Base-by-base conservation (phyloP, 2,888 invertebrate species). In the Drosophila nr. medialis region DNA sequence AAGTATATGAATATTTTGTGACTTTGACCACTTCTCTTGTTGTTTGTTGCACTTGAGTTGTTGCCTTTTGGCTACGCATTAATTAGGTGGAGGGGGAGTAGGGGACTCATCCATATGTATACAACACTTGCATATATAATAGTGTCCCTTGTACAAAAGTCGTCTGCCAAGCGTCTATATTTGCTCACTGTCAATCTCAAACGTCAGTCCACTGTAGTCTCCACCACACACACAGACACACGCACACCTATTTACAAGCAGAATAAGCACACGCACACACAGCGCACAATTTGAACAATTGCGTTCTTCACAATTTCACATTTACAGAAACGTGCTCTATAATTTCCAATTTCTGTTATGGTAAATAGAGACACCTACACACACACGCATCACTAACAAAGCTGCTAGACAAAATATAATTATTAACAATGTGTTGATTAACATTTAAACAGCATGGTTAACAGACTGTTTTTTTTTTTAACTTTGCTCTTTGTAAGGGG, bases 141-240 rank as follows among this genome's bases (percentile, higher is more conserved):
- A 42, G 7, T 32, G 61, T 68, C 29, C 55, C 67, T 75, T 81
- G 69, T 76, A 59, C 81, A 73, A 84, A 67, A 67, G 36, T 56
- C 61, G 75, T 81, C 73, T 81, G 81, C 61, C 61, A 70, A 76
- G 64, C 66, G 76, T 76, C 79, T 82, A 77, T 83, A 83, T 83
- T 84, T 84, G 80, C 69, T 59, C 54, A 63, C 74, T 84, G 84
- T 83, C 82, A 84, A 82, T 80, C 71, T 67, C 68, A 74, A 82
- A 72, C 80, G 73, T 65, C 78, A 64, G 77, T 77, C 69, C 73
- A 77, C 70, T 68, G 77, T 64, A 27, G 49, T 18, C 49, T 63
- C 65, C 59, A 42, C 49, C 42, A 30, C 34, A 66, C 58, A 53
- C 63, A 51, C n/a, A 56, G 54, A 56, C 24, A 69, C 15, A 51